Percentiles rank a stretch among this genome's conserved stretches.
Evolutionary conservation across 2,113 vertebrate genomes (phyloP).

Genomic region (Tragelaphus strepsiceros): DNA sequence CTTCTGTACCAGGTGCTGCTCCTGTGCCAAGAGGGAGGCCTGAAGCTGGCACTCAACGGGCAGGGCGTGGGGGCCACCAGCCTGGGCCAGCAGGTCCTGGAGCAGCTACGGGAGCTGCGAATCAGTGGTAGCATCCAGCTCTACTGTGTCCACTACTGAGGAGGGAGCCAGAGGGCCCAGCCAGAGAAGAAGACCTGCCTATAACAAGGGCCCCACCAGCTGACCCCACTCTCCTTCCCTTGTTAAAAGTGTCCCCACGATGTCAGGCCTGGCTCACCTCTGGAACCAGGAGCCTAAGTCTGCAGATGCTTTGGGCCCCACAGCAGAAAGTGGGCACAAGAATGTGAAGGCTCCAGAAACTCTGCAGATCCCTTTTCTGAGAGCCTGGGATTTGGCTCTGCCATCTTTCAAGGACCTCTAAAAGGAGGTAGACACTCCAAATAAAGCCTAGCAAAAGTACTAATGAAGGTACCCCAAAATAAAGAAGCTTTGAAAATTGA

Average conservation of each 20-base stretch:
- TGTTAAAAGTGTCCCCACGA: fast-evolving
- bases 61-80: constrained; percentile 49
- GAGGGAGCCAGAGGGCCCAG: fast-evolving
- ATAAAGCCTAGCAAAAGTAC: background rate
- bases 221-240: background rate
- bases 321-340: fast-evolving
- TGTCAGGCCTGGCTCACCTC: background rate
- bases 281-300: background rate
- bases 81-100: constrained; percentile 22
- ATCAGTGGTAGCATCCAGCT: constrained; percentile 64
- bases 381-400: background rate
- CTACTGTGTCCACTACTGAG: constrained; percentile 63
- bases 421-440: background rate
- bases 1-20: constrained; percentile 63
- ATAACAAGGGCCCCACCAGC: fast-evolving
- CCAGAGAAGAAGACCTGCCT: background rate
- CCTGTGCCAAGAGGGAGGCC: constrained; percentile 55
- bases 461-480: background rate
- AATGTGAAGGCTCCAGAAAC: fast-evolving
- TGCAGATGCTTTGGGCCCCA: background rate
- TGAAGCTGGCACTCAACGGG: constrained; percentile 73
- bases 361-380: background rate
- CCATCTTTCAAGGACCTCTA: background rate
- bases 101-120: constrained; percentile 56
- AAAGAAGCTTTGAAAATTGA: background rate